These are phyloP conservation scores for Cephalopholis sonnerati DNA, from an alignment of 2,113 vertebrate species.

Conservation along the genomic window DNA sequence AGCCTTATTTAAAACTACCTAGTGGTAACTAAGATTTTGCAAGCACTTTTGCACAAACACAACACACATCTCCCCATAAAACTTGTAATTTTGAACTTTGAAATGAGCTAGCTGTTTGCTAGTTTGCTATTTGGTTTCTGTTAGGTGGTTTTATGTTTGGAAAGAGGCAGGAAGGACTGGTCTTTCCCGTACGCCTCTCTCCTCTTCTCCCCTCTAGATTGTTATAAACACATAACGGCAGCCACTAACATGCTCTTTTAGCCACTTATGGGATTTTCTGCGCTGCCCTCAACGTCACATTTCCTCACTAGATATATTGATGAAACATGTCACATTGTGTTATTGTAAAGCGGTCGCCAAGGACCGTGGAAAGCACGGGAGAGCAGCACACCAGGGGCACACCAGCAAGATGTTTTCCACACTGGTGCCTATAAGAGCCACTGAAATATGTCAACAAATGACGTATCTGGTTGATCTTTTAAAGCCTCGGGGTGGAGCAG, in stretches of 20 bases:
- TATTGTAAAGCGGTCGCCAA: conserved; percentile 57
- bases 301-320: conserved; percentile 42
- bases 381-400: conserved; percentile 5
- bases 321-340: conserved; percentile 67
- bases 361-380: background rate
- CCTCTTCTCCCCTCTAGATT: conserved; percentile 52
- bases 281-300: conserved; percentile 11
- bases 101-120: no score
- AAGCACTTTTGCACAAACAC: no score
- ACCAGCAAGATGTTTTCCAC: conserved; percentile 45
- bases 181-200: background rate
- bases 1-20: background rate
- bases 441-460: conserved; percentile 66
- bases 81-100: no score
- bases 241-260: conserved; percentile 31
- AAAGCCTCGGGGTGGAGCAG: conserved; percentile 19
- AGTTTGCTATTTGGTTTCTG: conserved; percentile 7
- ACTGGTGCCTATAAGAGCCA: conserved; percentile 48
- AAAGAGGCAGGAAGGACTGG: conserved; percentile 8
- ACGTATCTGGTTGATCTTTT: conserved; percentile 15
- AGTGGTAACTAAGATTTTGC: background rate
- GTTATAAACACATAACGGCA: conserved; percentile 51
- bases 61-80: no score
- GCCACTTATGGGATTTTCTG: conserved; percentile 42
- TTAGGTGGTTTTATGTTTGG: background rate